A percentile compares a stretch with the other conserved stretches of the same genome.
phyloP scores from a whole-genome alignment of 1,140 invertebrate species.

The Babylonia areolata region DNA sequence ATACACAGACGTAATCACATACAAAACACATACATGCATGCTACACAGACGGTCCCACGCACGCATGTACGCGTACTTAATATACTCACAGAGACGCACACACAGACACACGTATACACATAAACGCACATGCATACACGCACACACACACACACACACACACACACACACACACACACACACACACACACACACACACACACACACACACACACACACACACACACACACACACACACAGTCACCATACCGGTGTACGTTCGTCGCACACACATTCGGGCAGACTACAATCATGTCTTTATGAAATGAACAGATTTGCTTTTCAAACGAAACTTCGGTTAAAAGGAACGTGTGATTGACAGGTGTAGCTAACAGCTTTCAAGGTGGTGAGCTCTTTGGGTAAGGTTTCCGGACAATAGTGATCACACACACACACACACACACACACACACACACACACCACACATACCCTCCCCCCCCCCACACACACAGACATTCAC shows the following conservation, averaged over 20 bases:
- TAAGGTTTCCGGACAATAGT: too few species aligned
- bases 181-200: constrained; percentile 4
- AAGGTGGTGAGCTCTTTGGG: too few species aligned
- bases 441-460: not conserved
- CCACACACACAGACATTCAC: not conserved
- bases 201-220: not conserved
- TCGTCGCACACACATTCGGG: too few species aligned
- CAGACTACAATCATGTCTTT: too few species aligned
- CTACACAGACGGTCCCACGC: too few species aligned
- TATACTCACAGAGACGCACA: not conserved
- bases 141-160: not conserved
- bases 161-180: not conserved
- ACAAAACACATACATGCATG: too few species aligned
- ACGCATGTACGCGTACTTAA: too few species aligned
- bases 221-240: not conserved
- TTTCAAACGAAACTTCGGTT: too few species aligned
- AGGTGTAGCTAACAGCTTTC: too few species aligned
- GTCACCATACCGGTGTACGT: too few species aligned
- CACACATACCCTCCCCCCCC: not conserved
- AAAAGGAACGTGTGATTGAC: too few species aligned
- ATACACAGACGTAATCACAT: not conserved
- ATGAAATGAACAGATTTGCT: too few species aligned
- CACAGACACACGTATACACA: not conserved
- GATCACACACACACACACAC: not conserved
- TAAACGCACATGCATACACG: not conserved